Base-by-base conservation (phyloP, 2,888 invertebrate species). In the Balanococcus diminutus region DNA sequence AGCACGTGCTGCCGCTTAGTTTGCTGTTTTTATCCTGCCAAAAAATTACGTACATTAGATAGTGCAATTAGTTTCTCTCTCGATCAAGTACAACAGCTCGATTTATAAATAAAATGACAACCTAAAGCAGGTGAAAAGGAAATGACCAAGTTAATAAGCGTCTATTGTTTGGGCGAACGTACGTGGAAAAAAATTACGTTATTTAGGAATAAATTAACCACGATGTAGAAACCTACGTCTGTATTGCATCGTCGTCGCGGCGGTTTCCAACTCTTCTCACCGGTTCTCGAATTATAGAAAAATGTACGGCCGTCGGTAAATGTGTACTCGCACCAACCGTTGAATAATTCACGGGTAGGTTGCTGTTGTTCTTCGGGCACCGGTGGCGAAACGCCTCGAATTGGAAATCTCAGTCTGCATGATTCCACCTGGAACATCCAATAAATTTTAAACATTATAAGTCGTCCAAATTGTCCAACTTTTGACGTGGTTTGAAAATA, bases 231-330 rank as follows among this genome's bases (percentile, higher is more conserved):
- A 87, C 87, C 84, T 86, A 88, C 88, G 67, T 88, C 87, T 36
- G 87, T 86, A 51, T 86, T 82, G 28, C 85, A 86, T 81, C 87
- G 87, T 11, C 87, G 86, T 82, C 88, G 87, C 16, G 89, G 88
- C 6, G 88, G 88, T 51, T 88, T 88, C 88, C 88, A 89, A 82
- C 88, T 88, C 36, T 88, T 88, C 86, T 88, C 88, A 31, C 87
- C 87, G 28, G 88, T 87, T 82, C 87, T 87, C n/a, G 86, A 82
- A 86, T 88, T 88, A 86, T 88, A 88, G 86, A 88, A 89, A 86
- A 87, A 88, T 25, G 87, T 88, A 75, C 88, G 87, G 3, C 88
- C 88, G 86, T 88, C 88, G 36, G 87, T 86, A 61, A 88, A 88
- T 5, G 86, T 86, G 82, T 88, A 88, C 82, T 88, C 88, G 83